Conservation (phyloP, 2,113 vertebrate genomes). For the Pseudorasbora parva region DNA sequence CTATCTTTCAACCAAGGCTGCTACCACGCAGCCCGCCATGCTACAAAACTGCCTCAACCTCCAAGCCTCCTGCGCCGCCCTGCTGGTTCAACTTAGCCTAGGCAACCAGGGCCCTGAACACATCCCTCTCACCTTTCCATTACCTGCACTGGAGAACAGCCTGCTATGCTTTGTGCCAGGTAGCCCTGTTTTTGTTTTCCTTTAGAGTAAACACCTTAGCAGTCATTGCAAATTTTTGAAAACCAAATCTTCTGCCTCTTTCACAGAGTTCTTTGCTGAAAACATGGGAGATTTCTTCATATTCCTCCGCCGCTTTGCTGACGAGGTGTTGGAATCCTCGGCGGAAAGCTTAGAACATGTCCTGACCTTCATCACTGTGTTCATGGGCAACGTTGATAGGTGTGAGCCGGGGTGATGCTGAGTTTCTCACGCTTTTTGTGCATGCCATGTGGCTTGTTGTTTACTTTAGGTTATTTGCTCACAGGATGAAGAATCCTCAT, state of each 20-base stretch:
- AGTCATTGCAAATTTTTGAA: not conserved
- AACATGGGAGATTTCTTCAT: constrained; percentile 97
- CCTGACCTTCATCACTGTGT: constrained; percentile 92
- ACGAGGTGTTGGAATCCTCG: constrained; percentile 91
- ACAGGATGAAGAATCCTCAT: constrained; percentile 98
- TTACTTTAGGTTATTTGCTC: constrained; percentile 9
- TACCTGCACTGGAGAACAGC: constrained; percentile 80
- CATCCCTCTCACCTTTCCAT: constrained; percentile 83
- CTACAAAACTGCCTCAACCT: constrained; percentile 94
- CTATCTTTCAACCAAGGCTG: constrained; percentile 95
- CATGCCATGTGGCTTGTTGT: not conserved
- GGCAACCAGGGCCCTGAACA: constrained; percentile 86
- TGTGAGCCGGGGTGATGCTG: constrained; percentile 57
- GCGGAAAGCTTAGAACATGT: constrained; percentile 89
- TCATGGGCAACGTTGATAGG: constrained; percentile 95
- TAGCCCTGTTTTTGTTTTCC: constrained; percentile 61
- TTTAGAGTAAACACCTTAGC: not conserved
- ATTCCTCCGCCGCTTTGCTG: constrained; percentile 93
- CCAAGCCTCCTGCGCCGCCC: constrained; percentile 90
- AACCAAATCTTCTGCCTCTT: constrained; percentile 11
- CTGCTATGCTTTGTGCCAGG: constrained; percentile 91
- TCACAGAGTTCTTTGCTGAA: constrained; percentile 94
- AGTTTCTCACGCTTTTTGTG: constrained; percentile 7
- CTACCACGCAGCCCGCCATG: constrained; percentile 90
- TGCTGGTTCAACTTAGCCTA: constrained; percentile 89